Evolutionary conservation across 37 sponge, comb jelly and placozoan species (phyloP).

Genomic region (Bolinopsis microptera): DNA sequence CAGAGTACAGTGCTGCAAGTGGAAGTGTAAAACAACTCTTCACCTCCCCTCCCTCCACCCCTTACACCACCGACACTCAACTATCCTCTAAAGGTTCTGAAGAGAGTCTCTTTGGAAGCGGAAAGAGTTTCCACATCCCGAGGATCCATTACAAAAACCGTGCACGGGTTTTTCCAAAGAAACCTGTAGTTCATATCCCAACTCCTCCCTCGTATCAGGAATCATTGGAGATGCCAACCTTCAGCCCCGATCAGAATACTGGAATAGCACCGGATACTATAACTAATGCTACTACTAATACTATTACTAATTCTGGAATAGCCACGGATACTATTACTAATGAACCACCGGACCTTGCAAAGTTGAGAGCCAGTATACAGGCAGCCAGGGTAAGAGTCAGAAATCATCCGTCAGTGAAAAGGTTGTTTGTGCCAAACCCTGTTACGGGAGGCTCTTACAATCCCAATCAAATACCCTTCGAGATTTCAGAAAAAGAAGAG

Average conservation of each 20-base stretch:
- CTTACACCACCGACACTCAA: background rate
- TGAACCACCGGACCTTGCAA: background rate
- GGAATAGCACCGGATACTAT: too few species aligned
- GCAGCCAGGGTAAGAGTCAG: conserved; percentile 49
- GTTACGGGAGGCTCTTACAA: conserved; percentile 21
- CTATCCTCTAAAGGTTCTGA: conserved; percentile 6
- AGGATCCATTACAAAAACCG: conserved; percentile 48
- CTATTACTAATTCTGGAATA: too few species aligned
- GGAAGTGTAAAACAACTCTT: conserved; percentile 32
- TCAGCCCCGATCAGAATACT: background rate
- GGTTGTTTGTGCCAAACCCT: conserved; percentile 1
- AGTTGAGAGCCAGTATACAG: background rate
- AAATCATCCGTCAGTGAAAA: conserved; percentile 6
- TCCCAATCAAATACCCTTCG: conserved; percentile 44
- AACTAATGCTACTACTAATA: too few species aligned
- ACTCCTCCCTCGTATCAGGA: conserved; percentile 8
- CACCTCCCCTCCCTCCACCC: background rate
- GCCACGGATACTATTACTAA: background rate
- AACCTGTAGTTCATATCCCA: background rate
- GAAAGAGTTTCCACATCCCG: conserved; percentile 38
- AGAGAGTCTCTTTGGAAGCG: conserved; percentile 17
- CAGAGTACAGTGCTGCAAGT: conserved; percentile 22
- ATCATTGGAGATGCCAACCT: background rate
- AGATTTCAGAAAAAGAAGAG: conserved; percentile 53
- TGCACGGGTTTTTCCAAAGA: conserved; percentile 53